Evolutionary conservation across 2,797 vertebrate species (phyloP), one percentile per base, ranked within the genome.

Genomic region (Galagoides demidoff): DNA sequence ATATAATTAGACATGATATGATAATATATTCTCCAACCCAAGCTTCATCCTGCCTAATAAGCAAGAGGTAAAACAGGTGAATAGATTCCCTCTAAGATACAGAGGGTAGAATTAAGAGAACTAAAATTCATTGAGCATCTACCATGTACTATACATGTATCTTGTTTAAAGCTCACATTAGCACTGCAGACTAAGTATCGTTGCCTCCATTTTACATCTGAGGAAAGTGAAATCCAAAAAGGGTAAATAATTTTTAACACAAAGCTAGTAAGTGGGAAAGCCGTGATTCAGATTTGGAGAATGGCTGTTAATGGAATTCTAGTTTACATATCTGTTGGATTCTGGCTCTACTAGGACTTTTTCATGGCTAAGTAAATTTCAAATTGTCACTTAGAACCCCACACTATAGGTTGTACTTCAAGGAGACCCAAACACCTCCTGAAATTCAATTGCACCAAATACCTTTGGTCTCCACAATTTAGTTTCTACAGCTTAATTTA

Each of bases 401-500:
- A 83, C 20, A 82, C 25, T 84, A 10, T 13, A 90, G 22, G 9
- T 4, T 96, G 0, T 27, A 78, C 61, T 88, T 39, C 64, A 90
- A 49, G 49, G 49, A 93, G 45, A 91, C 12, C 39, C 57, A 93
- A 9, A 87, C 22, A 66, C 20, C 22, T 39, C 45, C 22, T 61
- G 61, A 92, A 94, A 95, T 92, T 66, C 45, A 76, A 8, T 84
- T 87, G 43, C 59, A 92, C 59, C 77, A 95, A 90, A 85, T 95
- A 20, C 31, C 66, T 81, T 84, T 83, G 7, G 37, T 81, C 66
- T 94, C 37, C 14, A 78, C 79, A 89, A 70, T 85, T 74, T 31
- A 16, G 20, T 74, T 66, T 95, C 74, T 77, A 23, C 22, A 86
- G 45, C 74, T 92, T 92, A 90, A 94, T 90, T 95, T 94, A 92